Base-by-base conservation (phyloP, 2,888 invertebrate genomes). In the Aproaerema taeniolella region DNA sequence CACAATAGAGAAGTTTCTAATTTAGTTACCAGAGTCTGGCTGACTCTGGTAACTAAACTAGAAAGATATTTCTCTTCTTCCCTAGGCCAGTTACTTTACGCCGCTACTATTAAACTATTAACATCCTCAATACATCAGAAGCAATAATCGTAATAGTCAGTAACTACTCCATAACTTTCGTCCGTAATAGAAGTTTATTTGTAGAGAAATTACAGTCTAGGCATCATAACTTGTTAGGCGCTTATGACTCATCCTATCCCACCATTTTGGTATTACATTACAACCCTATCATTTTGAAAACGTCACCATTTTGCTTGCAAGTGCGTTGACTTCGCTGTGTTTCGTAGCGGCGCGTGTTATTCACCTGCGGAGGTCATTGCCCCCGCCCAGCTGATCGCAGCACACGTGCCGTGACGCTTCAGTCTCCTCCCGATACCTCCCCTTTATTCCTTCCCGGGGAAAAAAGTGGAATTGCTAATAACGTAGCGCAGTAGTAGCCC, bases 341-440 rank as follows among this genome's bases (percentile, higher is more conserved):
- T 60, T 58, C 46, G 54, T 58, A 60, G 52, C 52, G 53, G 56
- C 48, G 57, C 50, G 62, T 56, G 65, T 55, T 59, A 58, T 53
- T 66, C 61, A 58, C 65, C 57, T 58, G 58, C 45, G 46, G 52
- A 53, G 70, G 55, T 44, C 67, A 60, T 54, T 55, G 63, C 66
- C 66, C 69, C 53, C 56, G 47, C 60, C 58, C 68, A 71, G 71
- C 71, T 71, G 71, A 70, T 71, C 62, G 58, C 47, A 48, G 45
- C 41, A 55, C 70, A 67, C 67, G 72, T 70, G 67, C 61, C 58
- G 45, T 55, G 52, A 35, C 35, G 35, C 35, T 28, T 28, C 35
- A 28, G 15, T 15, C 35, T 11, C 35, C 35, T 28, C 35, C 26
- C 35, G 15, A 24, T 35, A 26, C 11, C 28, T 35, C 28, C 28